Percentiles rank a stretch among this genome's conserved stretches.
Conservation (phyloP, 1,140 invertebrate species). For the Nylanderia fulva region DNA sequence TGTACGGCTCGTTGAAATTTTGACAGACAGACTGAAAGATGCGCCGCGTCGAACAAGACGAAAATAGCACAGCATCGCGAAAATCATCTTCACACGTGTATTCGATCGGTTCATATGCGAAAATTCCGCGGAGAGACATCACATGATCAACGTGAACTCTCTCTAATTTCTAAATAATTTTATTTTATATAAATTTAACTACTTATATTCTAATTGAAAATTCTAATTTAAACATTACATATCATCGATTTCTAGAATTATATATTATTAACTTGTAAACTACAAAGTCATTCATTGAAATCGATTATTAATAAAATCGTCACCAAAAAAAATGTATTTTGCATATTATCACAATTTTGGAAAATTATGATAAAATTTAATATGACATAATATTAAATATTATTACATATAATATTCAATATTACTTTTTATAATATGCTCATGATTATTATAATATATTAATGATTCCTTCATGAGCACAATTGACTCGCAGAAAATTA, state of each 20-base stretch:
- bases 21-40: constrained; percentile 17
- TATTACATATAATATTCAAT: not conserved
- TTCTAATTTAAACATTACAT: no score
- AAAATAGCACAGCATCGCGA: constrained; percentile 21
- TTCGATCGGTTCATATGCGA: not conserved
- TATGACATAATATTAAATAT: no score
- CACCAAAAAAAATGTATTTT: no score
- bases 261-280: no score
- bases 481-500: constrained; percentile 25
- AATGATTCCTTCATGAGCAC: not conserved
- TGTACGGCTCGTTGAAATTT: constrained; percentile 12
- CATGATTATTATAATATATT: no score
- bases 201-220: no score
- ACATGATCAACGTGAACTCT: not conserved
- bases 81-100: constrained; percentile 2
- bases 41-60: not conserved
- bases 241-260: no score
- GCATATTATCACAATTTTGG: not conserved
- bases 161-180: no score
- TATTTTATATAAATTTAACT: no score
- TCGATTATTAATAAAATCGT: no score
- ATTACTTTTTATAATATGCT: not conserved
- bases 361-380: not conserved
- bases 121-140: not conserved
- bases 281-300: no score